phyloP scores from a whole-genome alignment of 2,888 invertebrate species.

The Mellilla xanthometata region DNA sequence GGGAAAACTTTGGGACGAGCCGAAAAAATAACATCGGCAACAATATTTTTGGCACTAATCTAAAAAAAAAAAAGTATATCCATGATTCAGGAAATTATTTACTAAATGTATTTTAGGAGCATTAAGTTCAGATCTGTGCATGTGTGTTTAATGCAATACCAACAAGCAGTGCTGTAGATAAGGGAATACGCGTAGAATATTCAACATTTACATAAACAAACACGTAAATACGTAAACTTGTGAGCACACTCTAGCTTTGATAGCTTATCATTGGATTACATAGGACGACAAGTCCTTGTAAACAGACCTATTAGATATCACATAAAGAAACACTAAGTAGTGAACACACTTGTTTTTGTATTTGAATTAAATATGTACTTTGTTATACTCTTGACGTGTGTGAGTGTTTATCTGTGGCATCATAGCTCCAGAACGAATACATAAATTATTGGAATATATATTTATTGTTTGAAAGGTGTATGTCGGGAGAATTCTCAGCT shows the following conservation, averaged over 20 bases:
- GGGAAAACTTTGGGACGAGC: slow-evolving; percentile 20
- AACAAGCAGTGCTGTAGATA: slow-evolving; percentile 12
- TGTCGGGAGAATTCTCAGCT: too few relatives aligned
- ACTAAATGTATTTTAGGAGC: too few relatives aligned
- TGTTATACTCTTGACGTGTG: too few relatives aligned
- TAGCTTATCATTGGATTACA: neutral
- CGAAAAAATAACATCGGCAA: slow-evolving; percentile 25
- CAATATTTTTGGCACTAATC: slow-evolving; percentile 17
- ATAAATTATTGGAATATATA: too few relatives aligned
- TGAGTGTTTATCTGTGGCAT: too few relatives aligned
- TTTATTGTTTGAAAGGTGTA: too few relatives aligned
- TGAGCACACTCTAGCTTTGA: neutral
- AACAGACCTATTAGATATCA: too few relatives aligned
- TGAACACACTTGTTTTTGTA: too few relatives aligned
- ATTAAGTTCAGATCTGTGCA: slow-evolving; percentile 3
- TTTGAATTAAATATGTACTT: too few relatives aligned
- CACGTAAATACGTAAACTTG: slow-evolving; percentile 2
- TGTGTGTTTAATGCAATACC: slow-evolving; percentile 17
- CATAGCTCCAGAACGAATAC: too few relatives aligned
- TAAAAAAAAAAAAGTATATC: slow-evolving; percentile 13
- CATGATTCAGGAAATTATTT: slow-evolving; percentile 14
- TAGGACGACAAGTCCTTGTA: neutral
- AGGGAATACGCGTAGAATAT: slow-evolving; percentile 8
- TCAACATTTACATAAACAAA: slow-evolving; percentile 16
- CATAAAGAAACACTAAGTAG: too few relatives aligned